Evolutionary conservation across 2,113 vertebrate species (phyloP).

Genomic region (Catharus bicknelli): DNA sequence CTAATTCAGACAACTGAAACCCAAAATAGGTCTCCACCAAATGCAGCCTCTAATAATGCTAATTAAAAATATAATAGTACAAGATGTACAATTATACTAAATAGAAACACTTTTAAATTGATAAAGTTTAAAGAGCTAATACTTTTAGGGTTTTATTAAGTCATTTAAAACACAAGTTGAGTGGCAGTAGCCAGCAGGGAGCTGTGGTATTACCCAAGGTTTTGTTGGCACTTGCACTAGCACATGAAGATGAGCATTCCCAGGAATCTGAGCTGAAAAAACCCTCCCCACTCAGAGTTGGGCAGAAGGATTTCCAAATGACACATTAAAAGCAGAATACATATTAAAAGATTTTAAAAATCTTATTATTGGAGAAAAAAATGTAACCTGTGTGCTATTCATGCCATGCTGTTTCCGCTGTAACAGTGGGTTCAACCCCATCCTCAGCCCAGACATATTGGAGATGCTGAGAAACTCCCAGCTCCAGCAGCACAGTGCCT

Average conservation of each 20-base stretch:
- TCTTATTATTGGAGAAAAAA: not conserved
- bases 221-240: not conserved
- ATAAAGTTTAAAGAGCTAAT: not conserved
- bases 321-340: not conserved
- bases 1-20: not conserved
- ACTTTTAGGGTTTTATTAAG: fast-evolving
- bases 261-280: not conserved
- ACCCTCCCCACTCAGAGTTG: not conserved
- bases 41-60: not conserved
- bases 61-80: not conserved
- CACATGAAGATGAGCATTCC: not conserved
- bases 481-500: not conserved
- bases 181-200: not conserved
- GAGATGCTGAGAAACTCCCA: not conserved
- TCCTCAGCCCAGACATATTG: fast-evolving
- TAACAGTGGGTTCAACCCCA: not conserved
- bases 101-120: not conserved
- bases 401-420: not conserved
- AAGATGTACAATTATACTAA: not conserved
- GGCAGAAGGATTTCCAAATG: not conserved
- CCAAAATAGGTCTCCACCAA: not conserved
- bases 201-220: not conserved
- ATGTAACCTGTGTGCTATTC: not conserved
- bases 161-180: not conserved
- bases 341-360: not conserved